Evolutionary conservation across 2,797 vertebrate genomes (phyloP), one percentile per base, ranked within the genome.

Genomic region (Aplochiton taeniatus): DNA sequence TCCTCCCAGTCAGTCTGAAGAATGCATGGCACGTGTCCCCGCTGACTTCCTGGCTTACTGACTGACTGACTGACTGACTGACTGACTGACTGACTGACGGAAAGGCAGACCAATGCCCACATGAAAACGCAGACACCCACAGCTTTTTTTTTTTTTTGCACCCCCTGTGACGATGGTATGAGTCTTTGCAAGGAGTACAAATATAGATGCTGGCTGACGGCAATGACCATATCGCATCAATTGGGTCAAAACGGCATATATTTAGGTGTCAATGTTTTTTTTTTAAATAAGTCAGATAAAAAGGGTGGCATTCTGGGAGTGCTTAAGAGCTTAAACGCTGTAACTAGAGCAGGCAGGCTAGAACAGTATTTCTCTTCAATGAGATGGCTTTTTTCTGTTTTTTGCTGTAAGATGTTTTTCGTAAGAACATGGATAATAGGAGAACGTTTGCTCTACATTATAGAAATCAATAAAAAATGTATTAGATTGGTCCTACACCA

Each of bases 1-100:
- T 61, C 69, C 65, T 72, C 68, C 72, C 65, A 64, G 65, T 78
- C 72, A 55, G 71, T 67, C 63, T 77, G 76, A 66, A 75, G 65
- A 31, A 56, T 11, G 10, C 58, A 65, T 79, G 63, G 70, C 68
- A 60, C 63, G 66, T 20, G 59, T 65, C 41, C 17, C 69, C 16
- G 18, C 42, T 46, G 57, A 59, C 50, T 68, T 50, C 69, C 77
- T 66, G 71, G 6, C 31, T 31, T 2, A 31, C 31, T 31, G 31
- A 31, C 31, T 31, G 31, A 31, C 31, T 31, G 31, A 31, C 31
- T 31, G 31, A 31, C 31, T 31, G 31, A 31, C 48, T 46, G 44
- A 59, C 50, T 68, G 58, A 70, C 77, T 66, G 71, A 44, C 41
- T 8, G n/a, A 1, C 51, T 53, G 9, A 17, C 51, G 16, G 4